Evolutionary conservation across 1,140 invertebrate species (phyloP).

Genomic region (Armadillidium nasatum): DNA sequence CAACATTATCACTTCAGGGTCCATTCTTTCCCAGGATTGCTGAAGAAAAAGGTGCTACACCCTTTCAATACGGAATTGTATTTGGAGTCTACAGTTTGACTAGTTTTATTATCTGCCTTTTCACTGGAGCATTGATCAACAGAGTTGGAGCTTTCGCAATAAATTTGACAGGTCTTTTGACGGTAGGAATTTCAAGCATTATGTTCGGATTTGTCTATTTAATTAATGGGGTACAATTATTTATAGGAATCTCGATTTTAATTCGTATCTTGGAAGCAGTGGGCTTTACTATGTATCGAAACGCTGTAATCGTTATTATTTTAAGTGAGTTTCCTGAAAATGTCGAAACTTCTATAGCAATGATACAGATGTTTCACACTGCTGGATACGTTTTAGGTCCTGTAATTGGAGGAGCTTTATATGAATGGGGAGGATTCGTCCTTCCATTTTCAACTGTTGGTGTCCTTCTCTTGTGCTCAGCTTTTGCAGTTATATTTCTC

Average conservation of each 20-base stretch:
- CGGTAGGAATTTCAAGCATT: constrained; percentile 16
- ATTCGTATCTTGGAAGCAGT: constrained; percentile 25
- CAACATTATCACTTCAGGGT: constrained; percentile 4
- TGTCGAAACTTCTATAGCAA: not conserved
- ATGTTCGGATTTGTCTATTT: constrained; percentile 20
- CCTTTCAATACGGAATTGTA: constrained; percentile 20
- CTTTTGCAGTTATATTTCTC: too few relatives aligned
- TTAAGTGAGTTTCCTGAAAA: constrained; percentile 21
- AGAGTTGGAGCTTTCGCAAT: constrained; percentile 12
- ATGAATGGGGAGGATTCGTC: too few relatives aligned
- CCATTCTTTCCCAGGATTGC: constrained; percentile 19
- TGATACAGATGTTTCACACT: not conserved
- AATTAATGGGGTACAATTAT: not conserved
- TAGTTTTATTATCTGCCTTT: not conserved
- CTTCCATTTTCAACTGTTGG: too few relatives aligned
- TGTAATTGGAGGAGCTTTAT: constrained; percentile 44
- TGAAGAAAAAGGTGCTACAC: constrained; percentile 19
- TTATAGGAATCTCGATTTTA: not conserved
- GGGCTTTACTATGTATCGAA: constrained; percentile 13
- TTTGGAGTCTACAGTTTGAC: constrained; percentile 16
- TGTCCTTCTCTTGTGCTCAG: too few relatives aligned
- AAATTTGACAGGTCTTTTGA: constrained; percentile 13
- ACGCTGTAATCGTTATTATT: constrained; percentile 16
- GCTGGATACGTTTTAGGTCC: constrained; percentile 40
- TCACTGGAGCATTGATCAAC: not conserved